Percentiles rank a stretch among this genome's conserved stretches.
phyloP scores from a whole-genome alignment of 1,140 invertebrate species.

The Drosophila tropicalis region DNA sequence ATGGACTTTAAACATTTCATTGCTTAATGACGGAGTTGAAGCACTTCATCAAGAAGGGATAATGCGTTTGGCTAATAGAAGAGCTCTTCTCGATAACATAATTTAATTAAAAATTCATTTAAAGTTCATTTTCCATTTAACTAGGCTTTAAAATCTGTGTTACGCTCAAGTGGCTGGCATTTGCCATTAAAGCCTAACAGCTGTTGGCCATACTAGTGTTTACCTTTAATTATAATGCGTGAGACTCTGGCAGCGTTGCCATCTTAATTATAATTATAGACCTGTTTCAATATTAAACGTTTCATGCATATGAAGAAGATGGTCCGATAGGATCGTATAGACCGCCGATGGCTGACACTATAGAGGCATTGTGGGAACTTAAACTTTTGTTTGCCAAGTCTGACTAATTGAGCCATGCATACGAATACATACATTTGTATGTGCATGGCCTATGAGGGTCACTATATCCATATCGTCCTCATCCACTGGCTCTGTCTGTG shows the following conservation, averaged over 20 bases:
- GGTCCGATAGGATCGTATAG: neutral
- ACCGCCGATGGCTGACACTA: neutral
- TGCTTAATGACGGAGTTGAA: neutral
- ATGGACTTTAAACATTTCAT: neutral
- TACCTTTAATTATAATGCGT: conserved; percentile 43
- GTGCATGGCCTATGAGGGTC: conserved; percentile 17
- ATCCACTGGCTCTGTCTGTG: conserved; percentile 2
- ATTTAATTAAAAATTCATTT: neutral
- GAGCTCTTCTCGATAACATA: neutral
- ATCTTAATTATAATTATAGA: conserved; percentile 36
- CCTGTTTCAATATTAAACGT: conserved; percentile 1
- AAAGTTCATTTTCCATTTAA: neutral
- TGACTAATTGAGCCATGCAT: conserved; percentile 41
- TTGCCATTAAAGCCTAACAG: conserved; percentile 1
- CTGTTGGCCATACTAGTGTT: conserved; percentile 26
- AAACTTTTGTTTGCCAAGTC: conserved; percentile 55
- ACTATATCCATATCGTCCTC: conserved; percentile 13
- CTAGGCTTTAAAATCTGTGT: neutral
- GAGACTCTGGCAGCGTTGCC: neutral
- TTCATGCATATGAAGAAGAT: conserved; percentile 2
- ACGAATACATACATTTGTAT: conserved; percentile 5
- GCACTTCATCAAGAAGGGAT: neutral
- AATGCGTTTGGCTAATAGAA: no score
- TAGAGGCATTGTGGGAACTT: conserved; percentile 48
- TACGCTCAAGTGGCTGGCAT: neutral